Percentiles rank a stretch among this genome's conserved stretches.
Conservation (phyloP, 2,888 invertebrate species). For the Microctonus aethiopoides region DNA sequence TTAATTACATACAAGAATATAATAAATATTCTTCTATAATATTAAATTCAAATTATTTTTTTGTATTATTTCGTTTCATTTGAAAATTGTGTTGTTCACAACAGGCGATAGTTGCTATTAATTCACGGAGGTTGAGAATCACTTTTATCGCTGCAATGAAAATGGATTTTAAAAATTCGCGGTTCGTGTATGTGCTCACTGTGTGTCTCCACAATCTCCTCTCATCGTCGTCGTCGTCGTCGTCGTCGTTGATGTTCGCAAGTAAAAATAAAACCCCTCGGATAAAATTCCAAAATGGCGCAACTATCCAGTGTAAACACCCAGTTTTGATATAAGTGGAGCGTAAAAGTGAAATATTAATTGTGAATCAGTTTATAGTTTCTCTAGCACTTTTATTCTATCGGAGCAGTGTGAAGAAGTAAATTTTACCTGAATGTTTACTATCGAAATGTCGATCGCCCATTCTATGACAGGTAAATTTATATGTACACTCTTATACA, state of each 20-base stretch:
- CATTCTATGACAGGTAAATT: conserved; percentile 66
- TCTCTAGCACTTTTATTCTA: conserved; percentile 39
- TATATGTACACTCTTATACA: conserved; percentile 34
- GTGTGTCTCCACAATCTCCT: neutral
- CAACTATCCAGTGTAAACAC: conserved; percentile 62
- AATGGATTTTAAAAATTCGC: neutral
- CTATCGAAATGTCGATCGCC: conserved; percentile 65
- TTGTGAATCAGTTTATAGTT: conserved; percentile 9
- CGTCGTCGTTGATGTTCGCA: neutral
- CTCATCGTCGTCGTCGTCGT: too few relatives aligned
- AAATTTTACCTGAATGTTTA: conserved; percentile 64
- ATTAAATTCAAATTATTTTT: too few relatives aligned
- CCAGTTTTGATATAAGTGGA: conserved; percentile 55
- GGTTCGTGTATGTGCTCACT: neutral
- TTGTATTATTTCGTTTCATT: neutral
- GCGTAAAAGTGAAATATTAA: conserved; percentile 34
- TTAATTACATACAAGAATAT: too few relatives aligned
- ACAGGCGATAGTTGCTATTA: neutral
- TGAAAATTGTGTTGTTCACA: neutral
- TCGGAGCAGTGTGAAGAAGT: conserved; percentile 48
- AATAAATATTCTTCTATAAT: too few relatives aligned
- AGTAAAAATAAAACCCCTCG: conserved; percentile 50
- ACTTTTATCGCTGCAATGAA: too few relatives aligned
- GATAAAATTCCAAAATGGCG: conserved; percentile 65
- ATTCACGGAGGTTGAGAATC: neutral